A percentile compares a stretch with the other conserved stretches of the same genome.
Evolutionary conservation across 2,888 invertebrate species (phyloP).

Genomic region (Pachydiplax longipennis): DNA sequence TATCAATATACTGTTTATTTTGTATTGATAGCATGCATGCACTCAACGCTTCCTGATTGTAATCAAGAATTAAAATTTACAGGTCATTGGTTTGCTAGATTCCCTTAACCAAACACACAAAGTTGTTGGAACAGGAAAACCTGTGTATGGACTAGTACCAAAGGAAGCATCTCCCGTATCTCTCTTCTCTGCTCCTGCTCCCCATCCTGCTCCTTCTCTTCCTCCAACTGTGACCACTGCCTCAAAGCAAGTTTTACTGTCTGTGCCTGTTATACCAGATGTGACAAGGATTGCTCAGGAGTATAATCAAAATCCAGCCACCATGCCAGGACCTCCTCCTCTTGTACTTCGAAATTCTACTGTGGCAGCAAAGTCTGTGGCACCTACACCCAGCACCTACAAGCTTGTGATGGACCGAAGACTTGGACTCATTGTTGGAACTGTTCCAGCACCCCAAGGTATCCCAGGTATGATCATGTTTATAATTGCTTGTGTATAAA

Average conservation of each 20-base stretch:
- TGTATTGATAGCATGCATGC: neutral
- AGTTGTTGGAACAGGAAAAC: conserved; percentile 6
- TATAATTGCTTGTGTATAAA: neutral
- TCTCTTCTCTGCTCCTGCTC: too few species aligned
- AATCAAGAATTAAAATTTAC: neutral
- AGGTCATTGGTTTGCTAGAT: neutral
- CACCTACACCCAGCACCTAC: conserved; percentile 53
- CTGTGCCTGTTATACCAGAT: neutral
- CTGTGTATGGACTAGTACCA: neutral
- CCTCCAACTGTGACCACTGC: neutral
- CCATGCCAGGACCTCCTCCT: neutral
- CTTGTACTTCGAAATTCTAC: conserved; percentile 50
- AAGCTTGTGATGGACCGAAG: conserved; percentile 65
- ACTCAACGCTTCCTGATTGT: too few species aligned
- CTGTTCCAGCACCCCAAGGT: conserved; percentile 49
- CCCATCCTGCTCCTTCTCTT: too few species aligned
- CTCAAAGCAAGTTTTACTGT: conserved; percentile 27
- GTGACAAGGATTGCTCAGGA: neutral
- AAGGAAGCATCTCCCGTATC: neutral
- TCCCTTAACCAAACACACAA: conserved; percentile 18
- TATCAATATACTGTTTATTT: neutral
- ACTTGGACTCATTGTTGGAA: conserved; percentile 61
- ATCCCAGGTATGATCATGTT: neutral
- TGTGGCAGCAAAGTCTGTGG: conserved; percentile 57
- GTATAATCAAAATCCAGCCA: neutral